Conservation (phyloP, 2,113 vertebrate species). For the Megalops atlanticus region DNA sequence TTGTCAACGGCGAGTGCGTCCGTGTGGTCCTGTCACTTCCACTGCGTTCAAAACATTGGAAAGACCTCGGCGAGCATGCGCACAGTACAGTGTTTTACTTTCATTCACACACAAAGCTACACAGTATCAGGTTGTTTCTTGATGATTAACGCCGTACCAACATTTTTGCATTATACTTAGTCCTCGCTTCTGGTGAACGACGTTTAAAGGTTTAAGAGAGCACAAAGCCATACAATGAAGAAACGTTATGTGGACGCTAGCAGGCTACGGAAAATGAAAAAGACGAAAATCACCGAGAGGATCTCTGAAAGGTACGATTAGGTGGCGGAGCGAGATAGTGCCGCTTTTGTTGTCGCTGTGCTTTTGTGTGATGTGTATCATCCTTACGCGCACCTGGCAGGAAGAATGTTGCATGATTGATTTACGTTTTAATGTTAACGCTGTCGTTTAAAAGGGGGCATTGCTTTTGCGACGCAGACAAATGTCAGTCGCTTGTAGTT, state of each 20-base stretch:
- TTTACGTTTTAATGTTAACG: not conserved
- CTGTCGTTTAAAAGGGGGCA: not conserved
- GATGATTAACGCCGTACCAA: conserved; percentile 21
- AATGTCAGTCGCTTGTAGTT: not conserved
- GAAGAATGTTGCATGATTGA: not conserved
- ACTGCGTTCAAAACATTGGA: conserved; percentile 24
- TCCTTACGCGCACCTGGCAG: not conserved
- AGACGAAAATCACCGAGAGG: conserved; percentile 71
- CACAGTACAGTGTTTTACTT: conserved; percentile 16
- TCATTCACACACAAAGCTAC: conserved; percentile 34
- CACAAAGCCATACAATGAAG: conserved; percentile 73
- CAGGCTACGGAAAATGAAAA: conserved; percentile 76
- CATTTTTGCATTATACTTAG: not conserved
- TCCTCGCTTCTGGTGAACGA: conserved; percentile 40
- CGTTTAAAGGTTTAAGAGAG: conserved; percentile 40
- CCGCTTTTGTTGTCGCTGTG: conserved; percentile 59
- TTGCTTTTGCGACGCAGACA: not conserved
- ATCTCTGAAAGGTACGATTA: conserved; percentile 71
- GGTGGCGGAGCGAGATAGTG: conserved; percentile 32
- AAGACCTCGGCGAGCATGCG: conserved; percentile 39
- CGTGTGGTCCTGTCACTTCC: not conserved
- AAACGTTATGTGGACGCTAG: conserved; percentile 75
- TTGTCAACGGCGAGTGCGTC: not conserved
- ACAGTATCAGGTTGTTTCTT: conserved; percentile 50
- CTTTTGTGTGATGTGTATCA: conserved; percentile 32